Evolutionary conservation across 2,888 invertebrate genomes (phyloP).

Genomic region (Hyppa rectilinea): DNA sequence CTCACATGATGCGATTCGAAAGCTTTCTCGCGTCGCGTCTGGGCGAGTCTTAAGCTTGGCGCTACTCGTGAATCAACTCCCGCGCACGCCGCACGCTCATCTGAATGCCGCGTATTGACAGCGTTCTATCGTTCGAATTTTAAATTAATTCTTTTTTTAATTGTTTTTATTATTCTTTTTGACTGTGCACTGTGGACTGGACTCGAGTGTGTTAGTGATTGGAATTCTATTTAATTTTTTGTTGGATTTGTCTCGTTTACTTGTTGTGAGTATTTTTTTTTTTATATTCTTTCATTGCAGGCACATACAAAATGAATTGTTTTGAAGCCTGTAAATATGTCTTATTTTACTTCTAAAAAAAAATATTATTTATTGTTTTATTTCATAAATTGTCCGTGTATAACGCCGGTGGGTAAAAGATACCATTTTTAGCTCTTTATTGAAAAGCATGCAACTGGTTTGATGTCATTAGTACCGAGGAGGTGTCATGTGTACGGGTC

Average conservation of each 20-base stretch:
- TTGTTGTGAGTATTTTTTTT: constrained; percentile 46
- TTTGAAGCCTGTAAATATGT: neutral
- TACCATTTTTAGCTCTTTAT: neutral
- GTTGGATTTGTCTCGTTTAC: constrained; percentile 60
- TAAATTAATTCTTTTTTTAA: constrained; percentile 13
- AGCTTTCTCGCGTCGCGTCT: constrained; percentile 75
- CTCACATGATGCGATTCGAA: constrained; percentile 62
- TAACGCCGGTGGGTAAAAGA: neutral
- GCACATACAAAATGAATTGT: neutral
- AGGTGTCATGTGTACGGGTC: neutral
- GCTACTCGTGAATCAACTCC: constrained; percentile 53
- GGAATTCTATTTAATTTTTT: constrained; percentile 40
- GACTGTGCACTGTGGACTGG: constrained; percentile 59
- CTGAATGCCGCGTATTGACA: constrained; percentile 17
- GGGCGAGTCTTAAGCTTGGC: constrained; percentile 51
- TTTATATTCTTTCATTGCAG: neutral
- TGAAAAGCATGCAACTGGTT: neutral
- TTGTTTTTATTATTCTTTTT: constrained; percentile 26
- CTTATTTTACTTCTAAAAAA: neutral
- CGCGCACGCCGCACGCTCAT: constrained; percentile 64
- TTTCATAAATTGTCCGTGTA: no score
- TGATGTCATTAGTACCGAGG: neutral
- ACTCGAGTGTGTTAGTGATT: constrained; percentile 62
- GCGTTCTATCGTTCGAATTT: constrained; percentile 18
- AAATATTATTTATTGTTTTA: neutral